Evolutionary conservation across 2,888 invertebrate species (phyloP).

Genomic region (Chydorus sphaericus): DNA sequence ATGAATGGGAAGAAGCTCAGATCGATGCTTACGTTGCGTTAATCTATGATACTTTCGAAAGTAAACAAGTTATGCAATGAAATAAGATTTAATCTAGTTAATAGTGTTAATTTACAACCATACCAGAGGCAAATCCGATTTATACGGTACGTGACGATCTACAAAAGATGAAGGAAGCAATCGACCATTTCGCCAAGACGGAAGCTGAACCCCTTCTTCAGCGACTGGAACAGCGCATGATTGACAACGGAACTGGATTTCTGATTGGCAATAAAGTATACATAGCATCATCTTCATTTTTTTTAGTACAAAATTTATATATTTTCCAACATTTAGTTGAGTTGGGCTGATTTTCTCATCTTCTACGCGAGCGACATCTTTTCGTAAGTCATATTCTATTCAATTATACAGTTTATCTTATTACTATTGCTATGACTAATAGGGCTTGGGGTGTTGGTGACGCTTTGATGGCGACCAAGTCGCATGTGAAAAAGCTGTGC

Average conservation of each 20-base stretch:
- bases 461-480: too few relatives aligned
- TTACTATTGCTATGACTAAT: too few relatives aligned
- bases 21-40: neutral
- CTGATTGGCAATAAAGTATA: neutral
- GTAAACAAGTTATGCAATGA: neutral
- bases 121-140: neutral
- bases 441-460: too few relatives aligned
- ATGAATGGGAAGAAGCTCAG: neutral
- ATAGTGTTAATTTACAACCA: too few relatives aligned
- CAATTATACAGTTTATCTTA: too few relatives aligned
- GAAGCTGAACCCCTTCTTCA: neutral
- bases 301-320: neutral
- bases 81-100: too few relatives aligned
- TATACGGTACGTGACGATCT: neutral
- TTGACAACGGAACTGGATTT: neutral
- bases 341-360: neutral
- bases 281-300: neutral
- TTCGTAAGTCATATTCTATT: neutral
- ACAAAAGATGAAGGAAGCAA: neutral
- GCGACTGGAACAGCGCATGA: neutral
- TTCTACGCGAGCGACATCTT: neutral
- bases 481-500: neutral
- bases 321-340: neutral
- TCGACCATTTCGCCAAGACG: neutral
- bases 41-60: neutral